Evolutionary conservation across 2,113 vertebrate species (phyloP).

Genomic region (Martes martes): DNA sequence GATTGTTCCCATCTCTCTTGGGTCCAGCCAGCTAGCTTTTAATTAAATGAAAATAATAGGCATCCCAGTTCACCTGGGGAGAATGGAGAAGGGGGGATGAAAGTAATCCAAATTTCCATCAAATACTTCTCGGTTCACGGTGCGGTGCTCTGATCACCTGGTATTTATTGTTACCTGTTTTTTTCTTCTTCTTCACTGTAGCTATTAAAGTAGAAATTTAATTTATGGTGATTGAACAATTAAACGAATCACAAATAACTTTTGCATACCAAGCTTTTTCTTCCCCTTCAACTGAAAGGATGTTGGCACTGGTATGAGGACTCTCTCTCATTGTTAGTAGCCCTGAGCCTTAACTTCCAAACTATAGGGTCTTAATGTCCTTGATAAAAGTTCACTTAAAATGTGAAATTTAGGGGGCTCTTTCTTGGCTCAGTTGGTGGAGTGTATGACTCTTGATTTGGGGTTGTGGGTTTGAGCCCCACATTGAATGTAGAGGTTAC

Average conservation of each 20-base stretch:
- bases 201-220: constrained; percentile 49
- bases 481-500: neutral
- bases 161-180: neutral
- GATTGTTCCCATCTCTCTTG: neutral
- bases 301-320: fast-evolving
- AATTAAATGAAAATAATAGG: constrained; percentile 66
- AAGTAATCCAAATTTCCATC: neutral
- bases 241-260: constrained; percentile 25
- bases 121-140: neutral
- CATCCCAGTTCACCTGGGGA: constrained; percentile 17
- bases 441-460: neutral
- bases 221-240: constrained; percentile 34
- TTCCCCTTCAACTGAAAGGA: neutral
- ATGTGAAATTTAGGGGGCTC: neutral
- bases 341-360: neutral
- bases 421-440: neutral
- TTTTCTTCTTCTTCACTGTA: neutral
- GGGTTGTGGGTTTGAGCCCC: neutral
- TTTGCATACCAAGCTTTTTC: neutral
- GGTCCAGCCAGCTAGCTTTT: constrained; percentile 55
- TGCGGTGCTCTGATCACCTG: neutral
- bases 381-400: neutral
- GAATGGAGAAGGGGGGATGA: fast-evolving
- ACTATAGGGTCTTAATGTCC: neutral
- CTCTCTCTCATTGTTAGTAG: neutral